Evolutionary conservation across 2,797 vertebrate species (phyloP), one percentile per base, ranked within the genome.

Genomic region (Cryptoblepharus egeriae): DNA sequence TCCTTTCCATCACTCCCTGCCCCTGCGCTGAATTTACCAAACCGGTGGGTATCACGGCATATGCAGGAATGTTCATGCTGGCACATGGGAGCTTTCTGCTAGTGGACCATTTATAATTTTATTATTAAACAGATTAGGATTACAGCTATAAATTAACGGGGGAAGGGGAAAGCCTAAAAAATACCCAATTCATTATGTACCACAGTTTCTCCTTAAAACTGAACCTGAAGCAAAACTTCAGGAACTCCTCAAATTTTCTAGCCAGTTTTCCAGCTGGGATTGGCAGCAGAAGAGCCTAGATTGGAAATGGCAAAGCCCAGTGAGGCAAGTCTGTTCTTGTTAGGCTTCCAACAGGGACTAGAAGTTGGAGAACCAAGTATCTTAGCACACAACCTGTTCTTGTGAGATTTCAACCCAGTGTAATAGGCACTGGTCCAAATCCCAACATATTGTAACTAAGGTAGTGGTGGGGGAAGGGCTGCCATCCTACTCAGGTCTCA

Each of bases 351-450:
- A 69, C 77, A 84, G 77, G 71, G 82, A 84, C 70, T 79, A 58
- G 80, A 83, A 91, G 64, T 0, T n/a, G 30, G 58, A 75, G 28
- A 8, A 18, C 8, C 37, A 42, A 77, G 71, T 0, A 2, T 65
- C 16, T 37, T 61, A 5, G 37, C 85, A 37, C 70, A 79, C n/a
- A 74, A 73, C n/a, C 58, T 89, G 22, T 86, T 93, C 88, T 80
- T 90, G 67, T 70, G 85, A 82, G 37, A 77, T 85, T 89, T 3
- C 68, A 28, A 86, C 73, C 68, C 73, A 68, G 83, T 87, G 81
- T n/a, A 32, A 30, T 37, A 82, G 79, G 85, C 15, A 39, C 55
- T 63, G 52, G 65, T 67, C 39, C 84, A 88, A 81, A 82, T 86
- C 78, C 79, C 79, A 49, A 81, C 76, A 64, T 80, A 65, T 9